Base-by-base conservation (phyloP, 2,888 invertebrate species). In the Drosophila nigritarsus region DNA sequence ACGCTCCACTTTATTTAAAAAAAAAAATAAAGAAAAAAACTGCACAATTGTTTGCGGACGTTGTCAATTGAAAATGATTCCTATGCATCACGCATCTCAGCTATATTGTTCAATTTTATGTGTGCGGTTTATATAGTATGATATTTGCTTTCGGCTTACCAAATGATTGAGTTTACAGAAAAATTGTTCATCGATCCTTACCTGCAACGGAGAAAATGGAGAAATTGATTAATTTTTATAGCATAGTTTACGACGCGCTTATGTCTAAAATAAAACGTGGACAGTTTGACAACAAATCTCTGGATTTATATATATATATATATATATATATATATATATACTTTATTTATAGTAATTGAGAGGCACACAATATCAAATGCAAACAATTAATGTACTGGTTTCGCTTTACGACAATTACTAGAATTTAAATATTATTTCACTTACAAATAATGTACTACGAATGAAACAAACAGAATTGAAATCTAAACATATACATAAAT, bases 111-210 rank as follows among this genome's bases (percentile, higher is more conserved):
- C 20, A 30, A 36, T 62, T 63, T 56, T 62, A 49, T 60, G 24
- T 54, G 24, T 20, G 40, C 15, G 30, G 29, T 27, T 54, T 40
- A 51, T 53, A 15, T 42, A 29, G 45, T 27, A n/a, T 56, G 13
- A 38, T 53, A 20, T 53, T 53, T 45, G 42, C 36, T 45, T 45
- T 53, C 24, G 88, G 88, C 92, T 92, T 92, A 92, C 92, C 92
- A 92, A 91, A 88, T 91, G 80, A 87, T 92, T 91, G 67, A 92
- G 87, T 80, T 92, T 92, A 90, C 88, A 92, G 60, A 92, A 75
- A 80, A 90, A 87, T 89, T 92, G 90, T 90, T 92, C 92, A 87
- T 92, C 92, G 78, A 92, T 91, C 90, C 92, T 92, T 92, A 92
- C 92, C 92, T 92, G 91, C 61, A 92, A 92, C 38, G 82, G 87